These are phyloP conservation scores for Cyprinodon variegatus DNA, from an alignment of 2,113 vertebrate species.

Conservation along the genomic window DNA sequence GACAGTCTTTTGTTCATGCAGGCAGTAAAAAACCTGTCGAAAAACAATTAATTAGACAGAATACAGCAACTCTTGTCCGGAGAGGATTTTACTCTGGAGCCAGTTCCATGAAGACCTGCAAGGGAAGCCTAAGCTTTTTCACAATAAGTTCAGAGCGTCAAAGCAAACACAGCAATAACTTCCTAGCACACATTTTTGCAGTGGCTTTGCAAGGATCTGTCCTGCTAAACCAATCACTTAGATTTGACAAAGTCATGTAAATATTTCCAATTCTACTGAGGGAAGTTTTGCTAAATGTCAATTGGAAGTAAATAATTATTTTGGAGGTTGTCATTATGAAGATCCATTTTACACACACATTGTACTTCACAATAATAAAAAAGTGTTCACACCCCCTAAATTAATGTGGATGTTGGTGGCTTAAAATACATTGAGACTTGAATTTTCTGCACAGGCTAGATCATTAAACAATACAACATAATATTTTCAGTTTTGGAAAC, in stretches of 20 bases:
- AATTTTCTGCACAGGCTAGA: slow-evolving; percentile 1
- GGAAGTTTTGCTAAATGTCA: background rate
- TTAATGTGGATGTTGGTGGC: background rate
- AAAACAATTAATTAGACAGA: background rate
- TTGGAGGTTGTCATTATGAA: background rate
- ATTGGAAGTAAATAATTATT: background rate
- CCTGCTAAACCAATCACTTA: slow-evolving; percentile 6
- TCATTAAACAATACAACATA: slow-evolving; percentile 10
- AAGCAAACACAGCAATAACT: slow-evolving; percentile 7
- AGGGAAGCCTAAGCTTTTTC: slow-evolving; percentile 19
- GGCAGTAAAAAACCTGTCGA: slow-evolving; percentile 17
- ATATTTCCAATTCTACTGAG: background rate
- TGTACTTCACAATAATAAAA: slow-evolving; percentile 17
- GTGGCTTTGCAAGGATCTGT: slow-evolving; percentile 11
- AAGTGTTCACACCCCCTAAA: slow-evolving; percentile 14
- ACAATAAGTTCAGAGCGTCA: background rate
- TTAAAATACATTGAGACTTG: slow-evolving; percentile 14
- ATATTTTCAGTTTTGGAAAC: background rate
- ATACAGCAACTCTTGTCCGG: background rate
- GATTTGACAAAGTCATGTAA: background rate
- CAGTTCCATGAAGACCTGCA: slow-evolving; percentile 30
- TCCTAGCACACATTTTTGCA: background rate
- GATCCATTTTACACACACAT: slow-evolving; percentile 4
- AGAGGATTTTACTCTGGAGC: background rate
- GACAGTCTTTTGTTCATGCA: background rate